Evolutionary conservation across 2,888 invertebrate species (phyloP), one percentile per base, ranked within the genome.

Genomic region (Smittia sp.): DNA sequence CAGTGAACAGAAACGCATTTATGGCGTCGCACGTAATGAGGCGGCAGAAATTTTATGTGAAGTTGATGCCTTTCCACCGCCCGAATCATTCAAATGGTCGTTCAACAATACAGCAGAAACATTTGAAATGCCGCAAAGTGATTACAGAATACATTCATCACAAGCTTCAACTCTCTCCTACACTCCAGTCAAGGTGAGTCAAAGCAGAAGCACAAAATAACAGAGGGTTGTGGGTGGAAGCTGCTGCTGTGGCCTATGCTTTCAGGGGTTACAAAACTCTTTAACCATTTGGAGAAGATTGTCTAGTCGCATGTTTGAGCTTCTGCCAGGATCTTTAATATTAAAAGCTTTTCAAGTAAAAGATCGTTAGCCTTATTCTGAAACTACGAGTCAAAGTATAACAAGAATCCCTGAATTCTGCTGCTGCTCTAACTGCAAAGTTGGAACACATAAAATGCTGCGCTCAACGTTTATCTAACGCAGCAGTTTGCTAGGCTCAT

Each of bases 31-130:
- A 1, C 85, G 92, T 75, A 89, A 90, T 80, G 93, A 94, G 81
- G 88, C 89, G 73, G 91, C 91, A 0, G 88, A 88, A 79, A 89
- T 94, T 74, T 84, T 88, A 67, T 94, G 94, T 80, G 90, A 91
- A 81, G 94, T 94, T 63, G 93, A 94, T 79, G 89, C 93, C 22
- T 93, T 90, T 81, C 94, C 94, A 15, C 86, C 89, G 0, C 93
- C 92, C 1, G 89, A 90, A 79, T 89, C 87, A 79, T 94, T 93
- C 82, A 90, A 90, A 78, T 94, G 94, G 94, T 89, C 90, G 27
- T 91, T 95, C 81, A 96, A 96, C 84, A 94, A 93, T 83, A 92
- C 93, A 46, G 89, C 91, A 76, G 92, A 93, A 80, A 89, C 89
- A 77, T 85, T 88, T 75, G 92, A 93, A 79, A 88, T 94, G 79